Percentiles rank a stretch among this genome's conserved stretches.
Conservation (phyloP, 2,113 vertebrate species). For the Percina caprodes region DNA sequence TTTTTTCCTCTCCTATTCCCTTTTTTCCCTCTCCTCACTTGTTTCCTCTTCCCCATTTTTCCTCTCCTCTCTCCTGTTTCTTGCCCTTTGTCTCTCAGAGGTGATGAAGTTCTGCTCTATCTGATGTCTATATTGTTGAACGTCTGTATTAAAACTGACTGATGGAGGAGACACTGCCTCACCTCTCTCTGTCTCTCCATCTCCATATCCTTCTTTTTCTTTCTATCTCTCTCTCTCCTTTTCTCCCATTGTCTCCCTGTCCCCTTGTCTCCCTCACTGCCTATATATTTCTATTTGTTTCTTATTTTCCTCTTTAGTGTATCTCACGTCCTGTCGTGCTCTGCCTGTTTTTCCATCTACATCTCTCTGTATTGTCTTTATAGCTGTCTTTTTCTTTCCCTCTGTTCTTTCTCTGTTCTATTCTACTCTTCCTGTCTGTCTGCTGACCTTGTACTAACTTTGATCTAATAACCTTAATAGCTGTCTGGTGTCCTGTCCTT, state of each 20-base stretch:
- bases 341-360: not conserved
- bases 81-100: not conserved
- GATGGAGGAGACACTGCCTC: not conserved
- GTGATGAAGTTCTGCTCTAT: not conserved
- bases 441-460: slow-evolving; percentile 33
- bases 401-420: not conserved
- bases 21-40: not conserved
- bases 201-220: not conserved
- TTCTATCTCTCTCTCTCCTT: not conserved
- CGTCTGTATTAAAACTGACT: not conserved
- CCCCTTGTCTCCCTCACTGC: not conserved
- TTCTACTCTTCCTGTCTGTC: slow-evolving; percentile 24
- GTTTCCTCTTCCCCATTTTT: too few species aligned
- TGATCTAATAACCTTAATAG: slow-evolving; percentile 31
- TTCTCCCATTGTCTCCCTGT: not conserved
- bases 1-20: not conserved
- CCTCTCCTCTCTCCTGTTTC: not conserved
- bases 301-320: too few species aligned
- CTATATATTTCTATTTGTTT: not conserved
- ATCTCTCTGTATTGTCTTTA: not conserved
- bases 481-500: slow-evolving; percentile 30
- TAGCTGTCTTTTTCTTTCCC: slow-evolving; percentile 5
- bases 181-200: not conserved
- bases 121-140: not conserved
- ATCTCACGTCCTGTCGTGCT: not conserved